Conservation (phyloP, 2,888 invertebrate genomes). For the Caenorhabditis angaria region DNA sequence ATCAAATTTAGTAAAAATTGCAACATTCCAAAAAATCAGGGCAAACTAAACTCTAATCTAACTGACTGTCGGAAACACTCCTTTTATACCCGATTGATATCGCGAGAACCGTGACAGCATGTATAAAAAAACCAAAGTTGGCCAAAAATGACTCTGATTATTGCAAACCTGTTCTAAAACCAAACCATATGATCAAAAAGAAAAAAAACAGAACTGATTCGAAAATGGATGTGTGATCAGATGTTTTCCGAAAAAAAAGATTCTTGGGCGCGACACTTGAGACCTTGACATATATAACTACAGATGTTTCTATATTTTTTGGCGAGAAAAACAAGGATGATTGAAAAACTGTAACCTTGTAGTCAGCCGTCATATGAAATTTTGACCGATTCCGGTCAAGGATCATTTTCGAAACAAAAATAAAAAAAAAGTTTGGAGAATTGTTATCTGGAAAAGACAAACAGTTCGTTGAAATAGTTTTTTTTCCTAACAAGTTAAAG, state of each 20-base stretch:
- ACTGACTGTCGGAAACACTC: background rate
- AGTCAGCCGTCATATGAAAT: background rate
- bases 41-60: background rate
- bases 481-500: background rate
- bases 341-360: background rate
- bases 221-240: slow-evolving; percentile 1
- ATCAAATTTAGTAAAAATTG: background rate
- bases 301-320: background rate
- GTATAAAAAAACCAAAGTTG: background rate
- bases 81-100: background rate
- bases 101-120: background rate
- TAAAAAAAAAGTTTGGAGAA: background rate
- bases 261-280: background rate
- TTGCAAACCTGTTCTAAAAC: background rate
- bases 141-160: background rate
- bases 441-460: background rate
- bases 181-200: background rate
- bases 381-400: background rate
- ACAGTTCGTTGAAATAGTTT: background rate
- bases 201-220: too few species aligned
- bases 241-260: background rate
- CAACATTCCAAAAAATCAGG: background rate
- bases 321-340: background rate
- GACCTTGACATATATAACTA: background rate
- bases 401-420: background rate